Conservation (phyloP, 2,797 vertebrate species). For the Channallabes apus region DNA sequence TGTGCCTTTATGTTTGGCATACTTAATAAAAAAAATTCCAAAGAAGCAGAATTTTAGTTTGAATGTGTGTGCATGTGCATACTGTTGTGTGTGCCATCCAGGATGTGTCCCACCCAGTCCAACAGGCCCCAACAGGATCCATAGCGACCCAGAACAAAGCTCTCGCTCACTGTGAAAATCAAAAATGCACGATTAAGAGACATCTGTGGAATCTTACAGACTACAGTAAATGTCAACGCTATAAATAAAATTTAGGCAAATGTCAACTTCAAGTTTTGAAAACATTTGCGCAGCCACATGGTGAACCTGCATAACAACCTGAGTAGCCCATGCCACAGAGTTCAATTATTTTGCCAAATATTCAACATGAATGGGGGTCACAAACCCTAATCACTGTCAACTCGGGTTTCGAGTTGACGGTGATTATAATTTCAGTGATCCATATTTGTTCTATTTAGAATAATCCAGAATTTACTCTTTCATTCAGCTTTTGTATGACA, state of each 20-base stretch:
- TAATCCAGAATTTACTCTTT: not conserved
- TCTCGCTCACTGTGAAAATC: not conserved
- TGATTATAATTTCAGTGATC: no score
- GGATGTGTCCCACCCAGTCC: not conserved
- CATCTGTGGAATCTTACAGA: not conserved
- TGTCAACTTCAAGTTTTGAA: not conserved
- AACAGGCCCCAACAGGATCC: not conserved
- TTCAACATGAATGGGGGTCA: not conserved
- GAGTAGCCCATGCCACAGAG: not conserved
- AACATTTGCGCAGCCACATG: not conserved
- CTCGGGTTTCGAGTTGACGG: no score
- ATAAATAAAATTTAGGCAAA: not conserved
- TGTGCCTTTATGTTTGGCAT: not conserved
- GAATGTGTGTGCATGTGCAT: not conserved
- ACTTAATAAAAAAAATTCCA: not conserved
- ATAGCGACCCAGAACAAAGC: not conserved
- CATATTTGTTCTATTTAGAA: not conserved
- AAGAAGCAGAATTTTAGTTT: not conserved
- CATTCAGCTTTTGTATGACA: not conserved
- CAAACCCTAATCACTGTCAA: no score
- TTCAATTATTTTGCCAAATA: not conserved
- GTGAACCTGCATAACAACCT: not conserved
- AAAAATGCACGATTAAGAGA: not conserved
- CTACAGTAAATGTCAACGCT: constrained; percentile 4
- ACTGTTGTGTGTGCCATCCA: not conserved